Conservation (phyloP, 2,113 vertebrate species). For the Myotis yumanensis region DNA sequence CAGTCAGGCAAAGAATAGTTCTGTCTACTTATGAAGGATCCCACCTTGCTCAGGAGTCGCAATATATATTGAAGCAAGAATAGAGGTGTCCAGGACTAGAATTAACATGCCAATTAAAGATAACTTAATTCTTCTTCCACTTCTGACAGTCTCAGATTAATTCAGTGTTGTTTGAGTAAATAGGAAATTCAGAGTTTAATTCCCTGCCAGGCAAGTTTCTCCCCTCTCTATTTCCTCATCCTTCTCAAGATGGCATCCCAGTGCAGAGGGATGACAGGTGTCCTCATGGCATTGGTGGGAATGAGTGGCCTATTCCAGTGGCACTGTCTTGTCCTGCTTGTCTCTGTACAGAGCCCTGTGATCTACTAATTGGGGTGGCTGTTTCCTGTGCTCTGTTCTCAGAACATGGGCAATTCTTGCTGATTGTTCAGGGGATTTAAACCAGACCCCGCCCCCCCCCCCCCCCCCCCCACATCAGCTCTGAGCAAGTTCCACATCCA, state of each 20-base stretch:
- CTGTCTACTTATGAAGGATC: background rate
- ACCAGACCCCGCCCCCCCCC: background rate
- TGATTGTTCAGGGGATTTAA: background rate
- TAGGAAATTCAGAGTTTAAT: background rate
- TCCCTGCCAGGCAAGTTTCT: background rate
- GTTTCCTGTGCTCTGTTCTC: background rate
- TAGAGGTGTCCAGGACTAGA: background rate
- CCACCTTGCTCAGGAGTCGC: background rate
- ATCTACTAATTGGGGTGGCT: background rate
- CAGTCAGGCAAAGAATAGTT: background rate
- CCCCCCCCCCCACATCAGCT: background rate
- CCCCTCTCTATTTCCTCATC: background rate
- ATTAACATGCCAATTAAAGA: background rate
- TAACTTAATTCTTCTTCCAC: background rate
- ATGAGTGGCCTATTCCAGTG: accelerated
- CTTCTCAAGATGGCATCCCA: accelerated
- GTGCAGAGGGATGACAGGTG: background rate
- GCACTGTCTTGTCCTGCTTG: background rate
- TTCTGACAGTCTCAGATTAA: background rate
- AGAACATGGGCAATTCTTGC: accelerated
- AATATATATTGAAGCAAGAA: background rate
- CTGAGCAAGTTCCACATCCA: background rate
- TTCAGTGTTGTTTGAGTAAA: background rate
- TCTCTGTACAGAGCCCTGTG: background rate
- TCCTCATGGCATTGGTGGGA: accelerated